Conservation (phyloP, 2,888 invertebrate genomes). For the Augochlorella aurata region DNA sequence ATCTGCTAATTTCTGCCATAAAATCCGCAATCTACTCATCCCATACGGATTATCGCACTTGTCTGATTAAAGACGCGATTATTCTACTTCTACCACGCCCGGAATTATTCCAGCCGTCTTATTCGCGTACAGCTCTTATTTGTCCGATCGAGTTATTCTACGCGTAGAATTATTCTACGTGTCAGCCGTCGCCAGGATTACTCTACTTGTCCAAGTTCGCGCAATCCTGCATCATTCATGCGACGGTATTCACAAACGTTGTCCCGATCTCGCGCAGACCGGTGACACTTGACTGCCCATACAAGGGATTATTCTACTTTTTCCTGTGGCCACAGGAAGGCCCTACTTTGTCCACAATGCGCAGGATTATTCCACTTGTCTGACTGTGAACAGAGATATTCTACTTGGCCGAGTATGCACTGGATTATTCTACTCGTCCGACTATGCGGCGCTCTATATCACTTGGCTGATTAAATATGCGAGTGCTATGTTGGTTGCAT, state of each 20-base stretch:
- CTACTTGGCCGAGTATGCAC: neutral
- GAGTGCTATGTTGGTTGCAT: neutral
- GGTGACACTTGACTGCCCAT: neutral
- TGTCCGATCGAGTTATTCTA: neutral
- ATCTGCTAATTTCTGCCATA: too few relatives aligned
- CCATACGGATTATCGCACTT: too few relatives aligned
- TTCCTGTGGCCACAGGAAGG: neutral
- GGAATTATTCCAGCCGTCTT: neutral
- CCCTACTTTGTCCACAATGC: neutral
- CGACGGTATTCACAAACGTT: neutral
- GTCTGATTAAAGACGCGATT: neutral
- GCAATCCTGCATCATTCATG: neutral
- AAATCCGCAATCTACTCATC: neutral
- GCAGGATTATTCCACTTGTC: neutral
- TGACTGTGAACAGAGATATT: neutral
- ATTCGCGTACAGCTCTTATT: too few relatives aligned
- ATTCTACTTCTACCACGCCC: neutral
- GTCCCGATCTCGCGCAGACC: neutral
- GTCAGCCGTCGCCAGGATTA: neutral
- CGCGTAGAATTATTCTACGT: neutral
- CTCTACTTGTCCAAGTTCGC: neutral
- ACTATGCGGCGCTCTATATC: neutral
- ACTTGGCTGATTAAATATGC: neutral
- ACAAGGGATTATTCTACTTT: neutral
- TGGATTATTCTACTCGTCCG: constrained; percentile 4